Conservation (phyloP, 2,888 invertebrate species). For the Spodoptera exigua region DNA sequence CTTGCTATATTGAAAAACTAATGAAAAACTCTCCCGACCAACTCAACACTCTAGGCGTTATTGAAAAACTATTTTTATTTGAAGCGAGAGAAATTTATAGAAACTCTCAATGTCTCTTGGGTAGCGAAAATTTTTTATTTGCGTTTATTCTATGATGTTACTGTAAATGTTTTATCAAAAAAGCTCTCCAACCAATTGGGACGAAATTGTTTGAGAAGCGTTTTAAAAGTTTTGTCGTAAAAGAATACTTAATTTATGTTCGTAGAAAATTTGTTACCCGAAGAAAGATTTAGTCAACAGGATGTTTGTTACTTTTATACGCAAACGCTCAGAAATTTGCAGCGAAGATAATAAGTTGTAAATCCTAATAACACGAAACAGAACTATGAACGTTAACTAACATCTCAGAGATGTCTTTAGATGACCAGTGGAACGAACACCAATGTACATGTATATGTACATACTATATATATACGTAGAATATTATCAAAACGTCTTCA, state of each 20-base stretch:
- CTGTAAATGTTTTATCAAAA: slow-evolving; percentile 26
- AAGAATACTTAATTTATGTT: slow-evolving; percentile 1
- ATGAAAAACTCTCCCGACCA: slow-evolving; percentile 72
- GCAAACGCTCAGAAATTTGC: too few relatives aligned
- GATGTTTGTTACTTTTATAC: too few relatives aligned
- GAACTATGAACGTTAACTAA: too few relatives aligned
- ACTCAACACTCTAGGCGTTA: slow-evolving; percentile 70
- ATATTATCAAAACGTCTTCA: too few relatives aligned
- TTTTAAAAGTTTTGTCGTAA: slow-evolving; percentile 10
- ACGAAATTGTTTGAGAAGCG: slow-evolving; percentile 11
- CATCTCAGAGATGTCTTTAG: too few relatives aligned
- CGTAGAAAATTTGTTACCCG: too few relatives aligned
- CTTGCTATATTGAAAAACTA: slow-evolving; percentile 75
- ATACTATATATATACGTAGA: too few relatives aligned
- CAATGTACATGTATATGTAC: too few relatives aligned
- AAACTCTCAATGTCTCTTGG: slow-evolving; percentile 58
- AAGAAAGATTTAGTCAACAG: too few relatives aligned
- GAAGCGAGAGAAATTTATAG: slow-evolving; percentile 60
- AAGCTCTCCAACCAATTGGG: slow-evolving; percentile 10
- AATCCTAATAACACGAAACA: too few relatives aligned
- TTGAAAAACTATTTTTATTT: slow-evolving; percentile 80
- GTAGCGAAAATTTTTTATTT: slow-evolving; percentile 45
- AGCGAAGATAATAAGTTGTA: too few relatives aligned
- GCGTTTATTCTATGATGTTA: slow-evolving; percentile 15
- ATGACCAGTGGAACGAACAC: too few relatives aligned